Conservation (phyloP, 2,113 vertebrate genomes). For the Podiceps cristatus region DNA sequence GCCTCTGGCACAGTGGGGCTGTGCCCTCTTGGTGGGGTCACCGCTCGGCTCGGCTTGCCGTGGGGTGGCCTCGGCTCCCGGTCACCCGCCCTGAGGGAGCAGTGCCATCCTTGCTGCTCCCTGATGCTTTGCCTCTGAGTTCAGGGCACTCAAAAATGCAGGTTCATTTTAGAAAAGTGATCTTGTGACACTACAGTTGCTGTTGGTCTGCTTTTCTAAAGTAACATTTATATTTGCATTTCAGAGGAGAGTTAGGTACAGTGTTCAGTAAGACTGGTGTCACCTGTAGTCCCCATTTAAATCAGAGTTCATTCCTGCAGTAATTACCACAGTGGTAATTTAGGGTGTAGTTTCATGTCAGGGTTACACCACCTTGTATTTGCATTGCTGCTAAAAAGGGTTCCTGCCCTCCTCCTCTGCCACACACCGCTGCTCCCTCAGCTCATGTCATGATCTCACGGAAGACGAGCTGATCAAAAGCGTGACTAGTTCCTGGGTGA, state of each 20-base stretch:
- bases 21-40: accelerated
- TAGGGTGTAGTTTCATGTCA: not conserved
- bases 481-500: not conserved
- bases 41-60: accelerated
- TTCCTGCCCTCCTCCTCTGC: not conserved
- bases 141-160: not conserved
- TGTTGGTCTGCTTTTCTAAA: not conserved
- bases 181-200: not conserved
- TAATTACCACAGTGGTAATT: not conserved
- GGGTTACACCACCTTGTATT: not conserved
- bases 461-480: not conserved
- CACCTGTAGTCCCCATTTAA: not conserved
- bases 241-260: not conserved
- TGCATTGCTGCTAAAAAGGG: not conserved
- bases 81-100: not conserved
- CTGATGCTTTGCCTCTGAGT: not conserved
- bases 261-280: not conserved
- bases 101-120: not conserved
- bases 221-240: not conserved
- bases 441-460: not conserved
- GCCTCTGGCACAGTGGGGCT: not conserved
- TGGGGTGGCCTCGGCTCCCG: not conserved
- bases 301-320: not conserved
- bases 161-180: not conserved
- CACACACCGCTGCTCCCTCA: not conserved